phyloP scores from a whole-genome alignment of 2,888 invertebrate species.

The Drosophila merina region DNA sequence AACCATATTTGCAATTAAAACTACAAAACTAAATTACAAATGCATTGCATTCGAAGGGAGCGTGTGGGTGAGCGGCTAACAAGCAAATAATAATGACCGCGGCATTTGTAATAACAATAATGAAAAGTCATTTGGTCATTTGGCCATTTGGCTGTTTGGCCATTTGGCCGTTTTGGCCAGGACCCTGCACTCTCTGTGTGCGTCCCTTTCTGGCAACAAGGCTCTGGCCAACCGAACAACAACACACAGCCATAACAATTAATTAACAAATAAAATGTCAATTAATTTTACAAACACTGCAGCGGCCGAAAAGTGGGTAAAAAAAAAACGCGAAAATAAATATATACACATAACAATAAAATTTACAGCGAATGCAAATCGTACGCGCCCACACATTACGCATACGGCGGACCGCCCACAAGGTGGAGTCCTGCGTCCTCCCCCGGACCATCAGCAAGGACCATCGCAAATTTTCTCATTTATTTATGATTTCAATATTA shows the following conservation, averaged over 20 bases:
- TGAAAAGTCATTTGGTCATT: conserved; percentile 75
- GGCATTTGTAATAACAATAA: conserved; percentile 77
- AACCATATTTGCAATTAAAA: conserved; percentile 76
- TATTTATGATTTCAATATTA: conserved; percentile 81
- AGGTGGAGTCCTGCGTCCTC: neutral
- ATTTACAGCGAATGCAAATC: conserved; percentile 57
- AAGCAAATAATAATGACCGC: conserved; percentile 75
- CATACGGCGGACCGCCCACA: conserved; percentile 24
- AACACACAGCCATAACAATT: conserved; percentile 74
- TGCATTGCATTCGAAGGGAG: conserved; percentile 63
- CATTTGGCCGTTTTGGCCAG: conserved; percentile 39
- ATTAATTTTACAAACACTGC: conserved; percentile 81
- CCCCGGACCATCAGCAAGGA: neutral
- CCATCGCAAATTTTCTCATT: conserved; percentile 71
- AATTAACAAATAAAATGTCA: conserved; percentile 83
- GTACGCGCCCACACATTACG: conserved; percentile 27
- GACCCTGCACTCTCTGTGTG: conserved; percentile 7
- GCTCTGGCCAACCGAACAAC: conserved; percentile 47
- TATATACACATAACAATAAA: conserved; percentile 76
- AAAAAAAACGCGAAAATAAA: conserved; percentile 49
- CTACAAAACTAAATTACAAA: conserved; percentile 78
- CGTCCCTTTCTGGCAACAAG: conserved; percentile 1
- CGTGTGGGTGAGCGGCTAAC: conserved; percentile 44
- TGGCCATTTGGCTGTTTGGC: conserved; percentile 44
- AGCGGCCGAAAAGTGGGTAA: conserved; percentile 51